phyloP scores from a whole-genome alignment of 2,888 invertebrate species.

The Agriotes lineatus region DNA sequence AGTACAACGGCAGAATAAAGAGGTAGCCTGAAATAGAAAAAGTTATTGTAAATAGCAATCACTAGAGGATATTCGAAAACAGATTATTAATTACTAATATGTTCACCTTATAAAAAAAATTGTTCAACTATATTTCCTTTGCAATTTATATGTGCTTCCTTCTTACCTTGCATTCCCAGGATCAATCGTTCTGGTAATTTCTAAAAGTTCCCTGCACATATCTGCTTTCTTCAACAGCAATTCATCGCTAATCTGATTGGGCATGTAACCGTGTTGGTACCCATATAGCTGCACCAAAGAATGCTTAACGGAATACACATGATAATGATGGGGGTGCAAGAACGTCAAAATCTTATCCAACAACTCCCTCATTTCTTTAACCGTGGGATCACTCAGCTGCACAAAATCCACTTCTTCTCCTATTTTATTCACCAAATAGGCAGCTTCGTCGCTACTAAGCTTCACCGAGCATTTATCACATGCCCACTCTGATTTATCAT shows the following conservation, averaged over 20 bases:
- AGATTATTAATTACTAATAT: too few relatives aligned
- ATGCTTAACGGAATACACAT: conserved; percentile 84
- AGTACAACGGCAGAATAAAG: conserved; percentile 84
- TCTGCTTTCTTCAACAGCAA: conserved; percentile 75
- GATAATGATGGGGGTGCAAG: conserved; percentile 87
- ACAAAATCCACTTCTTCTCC: conserved; percentile 81
- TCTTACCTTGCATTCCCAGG: conserved; percentile 76
- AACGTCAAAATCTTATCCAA: conserved; percentile 79
- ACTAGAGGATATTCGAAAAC: too few relatives aligned
- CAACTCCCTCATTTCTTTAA: conserved; percentile 73
- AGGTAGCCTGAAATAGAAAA: conserved; percentile 71
- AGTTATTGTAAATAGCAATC: too few relatives aligned
- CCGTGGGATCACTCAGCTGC: conserved; percentile 72
- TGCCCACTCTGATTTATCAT: conserved; percentile 81
- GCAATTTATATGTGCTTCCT: too few relatives aligned
- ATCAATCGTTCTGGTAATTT: conserved; percentile 75
- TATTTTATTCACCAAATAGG: conserved; percentile 77
- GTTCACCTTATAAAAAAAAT: too few relatives aligned
- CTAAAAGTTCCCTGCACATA: conserved; percentile 76
- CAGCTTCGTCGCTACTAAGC: conserved; percentile 75
- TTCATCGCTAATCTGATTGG: conserved; percentile 70
- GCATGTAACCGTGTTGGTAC: conserved; percentile 73
- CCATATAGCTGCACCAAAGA: conserved; percentile 85
- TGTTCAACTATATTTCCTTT: too few relatives aligned
- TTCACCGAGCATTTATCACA: conserved; percentile 79